A percentile compares a stretch with the other conserved stretches of the same genome.
Conservation (phyloP, 1,140 invertebrate species). For the Drosophila subpulchrella region DNA sequence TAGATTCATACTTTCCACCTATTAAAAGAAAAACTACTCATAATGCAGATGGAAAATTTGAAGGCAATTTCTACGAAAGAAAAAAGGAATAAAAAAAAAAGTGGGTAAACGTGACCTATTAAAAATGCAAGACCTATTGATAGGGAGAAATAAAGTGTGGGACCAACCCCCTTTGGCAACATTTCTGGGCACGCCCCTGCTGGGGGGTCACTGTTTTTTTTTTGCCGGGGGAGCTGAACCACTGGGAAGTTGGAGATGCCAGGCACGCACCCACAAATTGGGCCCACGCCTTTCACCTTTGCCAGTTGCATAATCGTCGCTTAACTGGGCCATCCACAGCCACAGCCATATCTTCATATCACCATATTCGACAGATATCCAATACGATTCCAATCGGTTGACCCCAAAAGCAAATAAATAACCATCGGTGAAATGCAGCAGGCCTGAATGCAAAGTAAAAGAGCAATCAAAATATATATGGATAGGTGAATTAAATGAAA, state of each 20-base stretch:
- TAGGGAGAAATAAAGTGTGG: neutral
- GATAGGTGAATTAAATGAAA: neutral
- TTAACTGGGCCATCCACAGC: constrained; percentile 25
- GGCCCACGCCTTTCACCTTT: constrained; percentile 56
- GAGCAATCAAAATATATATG: neutral
- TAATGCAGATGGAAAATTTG: too few species aligned
- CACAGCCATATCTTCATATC: neutral
- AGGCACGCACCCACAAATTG: constrained; percentile 56
- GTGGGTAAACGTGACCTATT: neutral
- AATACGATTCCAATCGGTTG: constrained; percentile 9
- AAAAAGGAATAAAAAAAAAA: neutral
- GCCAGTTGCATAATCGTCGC: constrained; percentile 39
- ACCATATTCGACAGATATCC: neutral
- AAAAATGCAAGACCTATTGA: neutral
- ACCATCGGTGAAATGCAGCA: neutral
- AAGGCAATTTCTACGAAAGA: neutral
- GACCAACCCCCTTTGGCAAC: neutral
- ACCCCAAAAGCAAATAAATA: constrained; percentile 25
- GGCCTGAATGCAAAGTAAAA: neutral
- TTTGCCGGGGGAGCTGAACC: constrained; percentile 3
- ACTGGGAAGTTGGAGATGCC: constrained; percentile 45
- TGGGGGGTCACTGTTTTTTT: too few species aligned
- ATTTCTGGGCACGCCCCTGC: constrained; percentile 11
- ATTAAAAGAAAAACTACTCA: too few species aligned
- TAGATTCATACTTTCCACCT: too few species aligned